A percentile compares a stretch with the other conserved stretches of the same genome.
Evolutionary conservation across 2,888 invertebrate species (phyloP).

Genomic region (Hirudinaria manillensis): DNA sequence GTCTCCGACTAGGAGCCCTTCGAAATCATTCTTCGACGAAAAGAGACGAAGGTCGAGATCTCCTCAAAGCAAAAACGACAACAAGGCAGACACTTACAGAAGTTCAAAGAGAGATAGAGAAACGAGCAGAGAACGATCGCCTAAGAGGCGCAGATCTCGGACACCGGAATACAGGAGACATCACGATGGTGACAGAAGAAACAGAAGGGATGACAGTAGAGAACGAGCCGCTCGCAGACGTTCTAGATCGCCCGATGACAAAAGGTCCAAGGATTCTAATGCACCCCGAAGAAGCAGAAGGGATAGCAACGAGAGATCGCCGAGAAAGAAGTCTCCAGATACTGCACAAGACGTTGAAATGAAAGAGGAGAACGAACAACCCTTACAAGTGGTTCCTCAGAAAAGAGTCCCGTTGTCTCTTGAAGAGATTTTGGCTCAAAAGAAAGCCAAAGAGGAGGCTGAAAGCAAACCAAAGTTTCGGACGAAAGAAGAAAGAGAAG

Average conservation of each 20-base stretch:
- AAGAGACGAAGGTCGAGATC: conserved; percentile 4
- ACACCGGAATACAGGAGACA: conserved; percentile 1
- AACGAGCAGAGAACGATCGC: conserved; percentile 8
- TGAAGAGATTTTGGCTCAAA: conserved; percentile 84
- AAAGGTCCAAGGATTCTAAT: background rate
- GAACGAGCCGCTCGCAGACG: background rate
- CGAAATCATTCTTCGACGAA: background rate
- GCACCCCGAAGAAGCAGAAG: no score
- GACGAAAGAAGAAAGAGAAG: conserved; percentile 87
- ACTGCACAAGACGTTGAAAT: background rate
- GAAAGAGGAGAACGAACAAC: background rate
- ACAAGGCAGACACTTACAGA: background rate
- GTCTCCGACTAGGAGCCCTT: no score
- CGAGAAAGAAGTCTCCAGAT: no score
- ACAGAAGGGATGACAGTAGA: background rate
- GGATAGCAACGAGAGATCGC: no score
- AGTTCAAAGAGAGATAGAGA: background rate
- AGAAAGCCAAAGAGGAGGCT: conserved; percentile 89
- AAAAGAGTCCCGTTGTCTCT: conserved; percentile 77
- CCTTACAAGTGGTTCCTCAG: background rate
- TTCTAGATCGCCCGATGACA: background rate
- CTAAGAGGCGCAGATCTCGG: background rate
- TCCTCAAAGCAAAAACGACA: background rate
- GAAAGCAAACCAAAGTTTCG: conserved; percentile 92
- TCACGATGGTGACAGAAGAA: background rate